Conservation (phyloP, 2,888 invertebrate genomes). For the Oligia strigilis region DNA sequence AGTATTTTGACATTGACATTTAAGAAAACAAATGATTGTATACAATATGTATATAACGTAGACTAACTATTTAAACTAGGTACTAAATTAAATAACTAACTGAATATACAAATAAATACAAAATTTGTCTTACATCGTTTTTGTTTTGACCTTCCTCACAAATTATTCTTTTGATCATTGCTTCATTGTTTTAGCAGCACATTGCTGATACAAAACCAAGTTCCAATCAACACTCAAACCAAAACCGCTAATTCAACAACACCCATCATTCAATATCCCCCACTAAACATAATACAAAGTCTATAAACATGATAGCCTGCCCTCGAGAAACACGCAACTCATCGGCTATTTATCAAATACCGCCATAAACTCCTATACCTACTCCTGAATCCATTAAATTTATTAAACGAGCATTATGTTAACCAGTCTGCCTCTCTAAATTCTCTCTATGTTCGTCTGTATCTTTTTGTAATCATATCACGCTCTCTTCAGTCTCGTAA, state of each 20-base stretch:
- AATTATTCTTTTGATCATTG: not conserved
- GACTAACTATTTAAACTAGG: no score
- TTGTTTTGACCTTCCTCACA: not conserved
- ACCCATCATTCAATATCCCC: conserved; percentile 50
- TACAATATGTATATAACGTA: not conserved
- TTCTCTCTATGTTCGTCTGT: conserved; percentile 68
- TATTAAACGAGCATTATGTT: conserved; percentile 80
- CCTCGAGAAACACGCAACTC: conserved; percentile 75
- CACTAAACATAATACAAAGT: conserved; percentile 37
- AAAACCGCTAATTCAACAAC: conserved; percentile 32
- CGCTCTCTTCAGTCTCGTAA: conserved; percentile 41
- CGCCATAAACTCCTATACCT: conserved; percentile 60
- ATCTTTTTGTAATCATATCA: conserved; percentile 59
- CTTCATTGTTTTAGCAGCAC: not conserved
- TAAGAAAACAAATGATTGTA: not conserved
- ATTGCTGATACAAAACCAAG: not conserved
- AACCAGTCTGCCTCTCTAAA: conserved; percentile 66
- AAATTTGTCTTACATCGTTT: not conserved
- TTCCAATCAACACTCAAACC: conserved; percentile 12
- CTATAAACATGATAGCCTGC: conserved; percentile 60
- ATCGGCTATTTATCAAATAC: conserved; percentile 79
- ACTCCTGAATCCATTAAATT: conserved; percentile 78
- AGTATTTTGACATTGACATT: not conserved
- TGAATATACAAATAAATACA: no score
- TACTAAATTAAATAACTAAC: no score